phyloP scores from a whole-genome alignment of 2,888 invertebrate species.

The Octodonta nipae region DNA sequence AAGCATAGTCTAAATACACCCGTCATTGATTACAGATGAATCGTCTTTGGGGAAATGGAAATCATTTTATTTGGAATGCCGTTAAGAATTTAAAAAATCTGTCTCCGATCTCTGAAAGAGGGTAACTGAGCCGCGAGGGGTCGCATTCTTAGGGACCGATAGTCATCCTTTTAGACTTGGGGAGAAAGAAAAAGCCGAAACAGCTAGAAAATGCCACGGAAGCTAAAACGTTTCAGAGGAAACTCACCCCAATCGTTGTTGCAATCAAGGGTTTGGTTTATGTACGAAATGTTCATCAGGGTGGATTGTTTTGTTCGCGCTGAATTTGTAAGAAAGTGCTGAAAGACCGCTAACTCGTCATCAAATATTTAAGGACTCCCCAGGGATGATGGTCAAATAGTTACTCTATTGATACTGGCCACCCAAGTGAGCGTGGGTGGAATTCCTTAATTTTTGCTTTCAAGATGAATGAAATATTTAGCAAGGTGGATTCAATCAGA shows the following conservation, averaged over 20 bases:
- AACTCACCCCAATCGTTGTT: too few relatives aligned
- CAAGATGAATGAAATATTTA: slow-evolving; percentile 13
- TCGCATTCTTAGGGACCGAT: slow-evolving; percentile 8
- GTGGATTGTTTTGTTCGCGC: slow-evolving; percentile 9
- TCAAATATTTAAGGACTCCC: slow-evolving; percentile 37
- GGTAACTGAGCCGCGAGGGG: slow-evolving; percentile 15
- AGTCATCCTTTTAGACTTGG: slow-evolving; percentile 9
- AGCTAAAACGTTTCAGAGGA: too few relatives aligned
- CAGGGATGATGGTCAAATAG: slow-evolving; percentile 30
- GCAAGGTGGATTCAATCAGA: slow-evolving; percentile 11
- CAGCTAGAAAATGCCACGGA: too few relatives aligned
- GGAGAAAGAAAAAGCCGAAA: slow-evolving; percentile 1
- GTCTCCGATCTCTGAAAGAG: slow-evolving; percentile 22
- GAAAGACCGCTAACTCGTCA: slow-evolving; percentile 34
- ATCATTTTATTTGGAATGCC: slow-evolving; percentile 27
- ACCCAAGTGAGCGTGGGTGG: slow-evolving; percentile 11
- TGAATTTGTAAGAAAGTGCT: slow-evolving; percentile 24
- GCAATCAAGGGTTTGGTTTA: too few relatives aligned
- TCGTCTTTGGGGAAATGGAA: slow-evolving; percentile 22
- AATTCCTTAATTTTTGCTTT: slow-evolving; percentile 15
- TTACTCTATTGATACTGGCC: slow-evolving; percentile 18
- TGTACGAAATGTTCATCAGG: too few relatives aligned
- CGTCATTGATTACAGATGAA: slow-evolving; percentile 25
- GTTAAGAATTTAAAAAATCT: slow-evolving; percentile 32
- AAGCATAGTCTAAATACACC: slow-evolving; percentile 17